Percentiles rank a stretch among this genome's conserved stretches.
Evolutionary conservation across 23 tunicate genomes (phyloP).

Genomic region (Pegea sp.): DNA sequence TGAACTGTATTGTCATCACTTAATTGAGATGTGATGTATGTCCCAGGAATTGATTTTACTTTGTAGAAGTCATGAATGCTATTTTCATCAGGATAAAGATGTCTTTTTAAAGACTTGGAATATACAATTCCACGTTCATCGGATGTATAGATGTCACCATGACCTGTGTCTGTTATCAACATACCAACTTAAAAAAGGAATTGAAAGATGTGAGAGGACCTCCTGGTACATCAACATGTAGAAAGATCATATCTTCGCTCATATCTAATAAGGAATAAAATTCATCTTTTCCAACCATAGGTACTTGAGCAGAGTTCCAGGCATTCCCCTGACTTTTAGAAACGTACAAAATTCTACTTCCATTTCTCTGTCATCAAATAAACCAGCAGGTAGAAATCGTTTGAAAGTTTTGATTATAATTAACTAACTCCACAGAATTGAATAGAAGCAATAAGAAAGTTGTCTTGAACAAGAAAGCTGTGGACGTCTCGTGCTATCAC

Average conservation of each 20-base stretch:
- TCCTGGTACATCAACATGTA: constrained; percentile 71
- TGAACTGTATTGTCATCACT: constrained; percentile 55
- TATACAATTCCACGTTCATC: constrained; percentile 73
- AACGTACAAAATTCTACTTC: constrained; percentile 72
- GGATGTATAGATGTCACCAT: constrained; percentile 80
- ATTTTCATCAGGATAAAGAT: constrained; percentile 59
- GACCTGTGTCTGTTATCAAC: constrained; percentile 30
- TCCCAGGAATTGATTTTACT: constrained; percentile 79
- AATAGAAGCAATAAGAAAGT: constrained; percentile 53
- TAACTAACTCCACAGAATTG: constrained; percentile 56
- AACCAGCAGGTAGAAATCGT: too few species aligned
- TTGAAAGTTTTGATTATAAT: too few species aligned
- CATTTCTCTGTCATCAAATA: constrained; percentile 18
- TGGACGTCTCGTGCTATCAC: constrained; percentile 68
- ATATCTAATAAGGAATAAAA: constrained; percentile 81
- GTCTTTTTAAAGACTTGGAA: constrained; percentile 51
- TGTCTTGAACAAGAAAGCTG: constrained; percentile 78
- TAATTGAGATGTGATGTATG: constrained; percentile 78
- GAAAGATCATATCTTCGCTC: constrained; percentile 79
- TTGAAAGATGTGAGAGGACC: too few species aligned
- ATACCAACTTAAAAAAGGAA: background rate
- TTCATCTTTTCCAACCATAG: constrained; percentile 34
- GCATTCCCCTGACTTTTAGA: constrained; percentile 69
- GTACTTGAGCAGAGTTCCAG: constrained; percentile 83
- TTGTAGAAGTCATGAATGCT: constrained; percentile 79